These are phyloP conservation scores for Drosophila sproati DNA, from an alignment of 1,140 invertebrate genomes.

Conservation along the genomic window DNA sequence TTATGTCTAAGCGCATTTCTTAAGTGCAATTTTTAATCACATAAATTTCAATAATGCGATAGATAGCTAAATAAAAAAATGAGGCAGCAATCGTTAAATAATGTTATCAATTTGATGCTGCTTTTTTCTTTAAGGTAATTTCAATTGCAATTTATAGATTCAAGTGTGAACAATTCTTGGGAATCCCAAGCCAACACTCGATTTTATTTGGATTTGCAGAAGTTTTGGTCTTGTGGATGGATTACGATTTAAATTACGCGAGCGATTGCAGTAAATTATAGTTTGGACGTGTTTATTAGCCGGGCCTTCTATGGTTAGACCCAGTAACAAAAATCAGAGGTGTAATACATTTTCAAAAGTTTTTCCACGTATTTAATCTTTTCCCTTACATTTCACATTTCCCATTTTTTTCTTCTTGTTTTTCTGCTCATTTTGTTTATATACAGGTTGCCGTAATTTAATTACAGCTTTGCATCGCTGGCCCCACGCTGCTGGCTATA, in stretches of 20 bases:
- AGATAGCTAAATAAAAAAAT: no score
- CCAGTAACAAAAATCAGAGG: not conserved
- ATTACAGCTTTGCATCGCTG: conserved; percentile 61
- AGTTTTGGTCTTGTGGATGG: no score
- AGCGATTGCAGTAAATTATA: not conserved
- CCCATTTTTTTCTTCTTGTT: conserved; percentile 11
- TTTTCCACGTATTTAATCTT: not conserved
- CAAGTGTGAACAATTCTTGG: no score
- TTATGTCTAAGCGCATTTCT: not conserved
- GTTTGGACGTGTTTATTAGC: not conserved
- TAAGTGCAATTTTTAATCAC: not conserved
- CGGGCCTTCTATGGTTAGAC: conserved; percentile 1
- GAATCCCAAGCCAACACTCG: no score
- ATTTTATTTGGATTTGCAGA: no score
- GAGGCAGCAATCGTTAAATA: not conserved
- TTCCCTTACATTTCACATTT: not conserved
- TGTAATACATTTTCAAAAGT: conserved; percentile 1
- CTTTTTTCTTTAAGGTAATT: no score
- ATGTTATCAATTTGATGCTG: no score
- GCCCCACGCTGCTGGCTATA: conserved; percentile 33
- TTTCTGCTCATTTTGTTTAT: conserved; percentile 24
- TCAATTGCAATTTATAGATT: no score
- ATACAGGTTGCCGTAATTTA: conserved; percentile 62
- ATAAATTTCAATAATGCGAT: no score
- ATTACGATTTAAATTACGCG: no score